phyloP scores from a whole-genome alignment of 2,113 vertebrate species.

The Mastomys coucha region DNA sequence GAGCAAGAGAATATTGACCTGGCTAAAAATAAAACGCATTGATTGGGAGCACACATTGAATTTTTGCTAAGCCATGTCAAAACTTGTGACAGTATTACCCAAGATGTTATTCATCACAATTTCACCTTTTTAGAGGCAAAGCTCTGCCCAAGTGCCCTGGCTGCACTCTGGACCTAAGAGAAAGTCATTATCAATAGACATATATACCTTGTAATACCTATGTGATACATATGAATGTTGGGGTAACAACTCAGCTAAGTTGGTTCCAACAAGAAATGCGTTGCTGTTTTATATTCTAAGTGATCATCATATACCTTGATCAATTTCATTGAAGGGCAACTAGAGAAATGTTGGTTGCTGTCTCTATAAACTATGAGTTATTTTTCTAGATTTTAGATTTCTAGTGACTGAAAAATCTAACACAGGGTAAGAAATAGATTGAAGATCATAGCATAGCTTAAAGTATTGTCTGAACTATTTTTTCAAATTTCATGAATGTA shows the following conservation, averaged over 20 bases:
- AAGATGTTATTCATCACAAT: neutral
- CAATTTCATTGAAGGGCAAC: constrained; percentile 1
- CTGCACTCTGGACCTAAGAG: neutral
- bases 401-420: neutral
- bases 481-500: neutral
- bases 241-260: neutral
- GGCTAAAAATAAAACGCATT: constrained; percentile 19
- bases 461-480: neutral
- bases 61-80: neutral
- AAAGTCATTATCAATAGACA: neutral
- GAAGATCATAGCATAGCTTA: neutral
- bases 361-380: neutral
- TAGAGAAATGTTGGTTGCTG: neutral
- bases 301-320: neutral
- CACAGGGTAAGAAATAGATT: neutral
- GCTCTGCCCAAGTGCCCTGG: neutral
- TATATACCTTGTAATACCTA: neutral
- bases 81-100: neutral
- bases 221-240: neutral
- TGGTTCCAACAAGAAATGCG: neutral
- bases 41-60: neutral
- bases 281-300: neutral
- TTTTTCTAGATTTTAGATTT: constrained; percentile 42
- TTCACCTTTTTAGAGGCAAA: neutral
- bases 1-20: neutral